Conservation (phyloP, 2,797 vertebrate species). For the Eulemur rubriventer region DNA sequence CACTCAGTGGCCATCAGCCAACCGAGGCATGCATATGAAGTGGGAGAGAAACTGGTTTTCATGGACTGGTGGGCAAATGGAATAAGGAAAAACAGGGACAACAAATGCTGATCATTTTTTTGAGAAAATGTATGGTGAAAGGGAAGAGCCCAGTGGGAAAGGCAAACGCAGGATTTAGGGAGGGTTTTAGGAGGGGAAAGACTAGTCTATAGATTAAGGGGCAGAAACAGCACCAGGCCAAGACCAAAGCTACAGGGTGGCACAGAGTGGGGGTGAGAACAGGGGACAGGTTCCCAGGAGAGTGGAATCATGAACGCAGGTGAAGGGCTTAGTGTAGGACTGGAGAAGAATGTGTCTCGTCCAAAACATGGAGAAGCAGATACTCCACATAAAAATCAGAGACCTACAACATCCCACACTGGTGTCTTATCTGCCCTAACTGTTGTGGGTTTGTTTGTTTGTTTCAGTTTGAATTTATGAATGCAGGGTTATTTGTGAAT, state of each 20-base stretch:
- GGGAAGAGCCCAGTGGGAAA: background rate
- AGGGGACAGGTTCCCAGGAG: background rate
- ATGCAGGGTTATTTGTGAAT: background rate
- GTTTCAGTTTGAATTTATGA: background rate
- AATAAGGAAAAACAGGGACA: background rate
- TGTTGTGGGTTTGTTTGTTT: background rate
- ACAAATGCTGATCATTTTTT: background rate
- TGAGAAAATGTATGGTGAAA: background rate
- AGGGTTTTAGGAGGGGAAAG: background rate
- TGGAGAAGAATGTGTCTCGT: background rate
- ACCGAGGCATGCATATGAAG: background rate
- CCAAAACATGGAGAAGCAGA: background rate
- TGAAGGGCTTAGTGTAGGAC: background rate
- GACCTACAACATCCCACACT: rapidly evolving
- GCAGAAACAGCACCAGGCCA: background rate
- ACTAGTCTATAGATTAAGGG: background rate
- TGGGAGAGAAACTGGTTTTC: background rate
- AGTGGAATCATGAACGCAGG: background rate
- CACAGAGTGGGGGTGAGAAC: too few species aligned
- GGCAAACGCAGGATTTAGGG: background rate
- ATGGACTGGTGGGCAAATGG: background rate
- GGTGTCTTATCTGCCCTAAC: background rate
- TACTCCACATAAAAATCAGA: background rate
- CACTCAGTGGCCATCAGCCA: background rate
- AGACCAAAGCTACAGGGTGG: background rate